Percentiles rank a stretch among this genome's conserved stretches.
Conservation (phyloP, 2,113 vertebrate species). For the Periophthalmodon schlosseri region DNA sequence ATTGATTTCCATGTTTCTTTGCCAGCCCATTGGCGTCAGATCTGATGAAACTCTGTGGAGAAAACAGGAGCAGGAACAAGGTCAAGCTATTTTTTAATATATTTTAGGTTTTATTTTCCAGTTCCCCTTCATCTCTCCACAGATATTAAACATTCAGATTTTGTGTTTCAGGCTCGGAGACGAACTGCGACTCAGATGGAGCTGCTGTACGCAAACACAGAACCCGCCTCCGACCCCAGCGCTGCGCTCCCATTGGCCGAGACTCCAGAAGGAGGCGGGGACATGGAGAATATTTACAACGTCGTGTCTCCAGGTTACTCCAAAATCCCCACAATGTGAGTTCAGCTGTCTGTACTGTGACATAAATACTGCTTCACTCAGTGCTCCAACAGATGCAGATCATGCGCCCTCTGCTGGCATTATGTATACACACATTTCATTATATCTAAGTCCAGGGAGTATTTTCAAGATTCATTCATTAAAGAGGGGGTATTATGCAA, state of each 20-base stretch:
- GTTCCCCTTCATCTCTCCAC: too few species aligned
- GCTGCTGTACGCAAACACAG: slow-evolving; percentile 91
- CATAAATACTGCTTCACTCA: too few species aligned
- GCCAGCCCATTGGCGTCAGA: neutral
- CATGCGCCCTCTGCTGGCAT: too few species aligned
- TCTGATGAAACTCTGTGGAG: neutral
- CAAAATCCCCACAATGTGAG: slow-evolving; percentile 97
- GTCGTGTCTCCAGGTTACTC: slow-evolving; percentile 83
- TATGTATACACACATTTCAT: too few species aligned
- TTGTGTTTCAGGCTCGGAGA: slow-evolving; percentile 83
- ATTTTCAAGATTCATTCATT: too few species aligned
- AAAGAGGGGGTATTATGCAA: too few species aligned
- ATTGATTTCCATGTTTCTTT: neutral
- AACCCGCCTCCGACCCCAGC: slow-evolving; percentile 80
- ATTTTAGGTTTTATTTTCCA: neutral
- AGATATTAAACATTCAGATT: neutral
- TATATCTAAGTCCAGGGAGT: too few species aligned
- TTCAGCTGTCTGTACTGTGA: slow-evolving; percentile 53
- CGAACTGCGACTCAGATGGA: slow-evolving; percentile 97
- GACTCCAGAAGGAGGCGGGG: slow-evolving; percentile 75
- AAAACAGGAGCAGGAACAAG: neutral
- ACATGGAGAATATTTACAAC: slow-evolving; percentile 79
- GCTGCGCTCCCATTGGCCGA: slow-evolving; percentile 79
- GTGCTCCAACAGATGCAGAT: too few species aligned
- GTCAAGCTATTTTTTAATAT: neutral